Conservation (phyloP, 1,140 invertebrate species). For the Pogonomyrmex californicus region DNA sequence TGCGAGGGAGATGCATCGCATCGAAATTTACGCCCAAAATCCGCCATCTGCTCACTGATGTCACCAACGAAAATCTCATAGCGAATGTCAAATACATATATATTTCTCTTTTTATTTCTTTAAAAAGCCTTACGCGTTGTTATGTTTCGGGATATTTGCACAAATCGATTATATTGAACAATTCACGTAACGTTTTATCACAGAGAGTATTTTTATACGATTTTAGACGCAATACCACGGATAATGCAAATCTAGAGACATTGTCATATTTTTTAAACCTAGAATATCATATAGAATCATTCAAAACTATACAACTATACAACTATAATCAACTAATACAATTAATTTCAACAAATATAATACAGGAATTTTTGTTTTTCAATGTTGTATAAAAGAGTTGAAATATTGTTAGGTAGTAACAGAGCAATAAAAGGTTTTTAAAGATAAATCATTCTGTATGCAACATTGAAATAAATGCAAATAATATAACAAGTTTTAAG, state of each 20-base stretch:
- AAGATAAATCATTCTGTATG: background rate
- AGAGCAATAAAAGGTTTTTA: background rate
- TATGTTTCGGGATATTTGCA: constrained; percentile 7
- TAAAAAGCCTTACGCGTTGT: background rate
- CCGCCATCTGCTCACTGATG: background rate
- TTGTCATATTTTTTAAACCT: background rate
- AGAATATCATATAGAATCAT: background rate
- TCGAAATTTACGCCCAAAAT: constrained; percentile 50
- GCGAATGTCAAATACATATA: constrained; percentile 29
- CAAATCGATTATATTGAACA: constrained; percentile 14
- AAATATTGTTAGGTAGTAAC: background rate
- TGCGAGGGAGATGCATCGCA: constrained; percentile 29
- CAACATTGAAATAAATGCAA: background rate
- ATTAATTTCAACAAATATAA: background rate
- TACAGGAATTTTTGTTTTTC: background rate
- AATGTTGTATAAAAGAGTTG: background rate
- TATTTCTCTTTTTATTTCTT: constrained; percentile 6
- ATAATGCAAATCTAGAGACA: constrained; percentile 8
- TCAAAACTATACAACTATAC: background rate
- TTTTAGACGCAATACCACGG: background rate
- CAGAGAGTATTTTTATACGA: constrained; percentile 1
- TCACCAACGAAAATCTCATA: constrained; percentile 41
- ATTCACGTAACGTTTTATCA: background rate
- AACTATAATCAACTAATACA: too few species aligned
- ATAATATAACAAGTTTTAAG: background rate